Evolutionary conservation across 1,140 invertebrate species (phyloP).

Genomic region (Meloidogyne hapla): DNA sequence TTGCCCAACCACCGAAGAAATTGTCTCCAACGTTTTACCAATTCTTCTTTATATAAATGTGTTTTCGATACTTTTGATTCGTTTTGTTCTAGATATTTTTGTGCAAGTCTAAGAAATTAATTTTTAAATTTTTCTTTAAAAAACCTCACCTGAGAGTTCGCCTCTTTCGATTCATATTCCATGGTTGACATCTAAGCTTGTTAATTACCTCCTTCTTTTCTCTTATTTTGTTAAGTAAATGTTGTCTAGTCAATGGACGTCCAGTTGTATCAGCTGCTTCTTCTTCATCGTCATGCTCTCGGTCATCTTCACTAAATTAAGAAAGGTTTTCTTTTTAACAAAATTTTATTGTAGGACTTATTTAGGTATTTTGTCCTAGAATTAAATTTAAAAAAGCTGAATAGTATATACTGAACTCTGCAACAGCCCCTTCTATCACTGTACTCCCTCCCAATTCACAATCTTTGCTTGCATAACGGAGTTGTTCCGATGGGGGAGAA

Average conservation of each 20-base stretch:
- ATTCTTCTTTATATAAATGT: constrained; percentile 63
- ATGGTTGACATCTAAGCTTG: constrained; percentile 77
- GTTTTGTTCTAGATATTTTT: constrained; percentile 49
- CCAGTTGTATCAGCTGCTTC: constrained; percentile 17
- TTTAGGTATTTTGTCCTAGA: neutral
- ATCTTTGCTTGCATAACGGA: constrained; percentile 2
- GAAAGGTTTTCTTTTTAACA: neutral
- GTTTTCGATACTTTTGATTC: constrained; percentile 59
- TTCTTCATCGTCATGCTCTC: constrained; percentile 53
- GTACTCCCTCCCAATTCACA: constrained; percentile 2
- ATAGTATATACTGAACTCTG: neutral
- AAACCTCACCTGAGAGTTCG: constrained; percentile 71
- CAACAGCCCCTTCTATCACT: neutral
- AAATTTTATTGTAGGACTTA: constrained; percentile 9
- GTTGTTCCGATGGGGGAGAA: neutral
- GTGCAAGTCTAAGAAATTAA: constrained; percentile 48
- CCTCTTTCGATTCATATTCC: constrained; percentile 76
- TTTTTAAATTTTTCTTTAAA: neutral
- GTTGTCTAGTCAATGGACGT: constrained; percentile 70
- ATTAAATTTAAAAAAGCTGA: too few relatives aligned
- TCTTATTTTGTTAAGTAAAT: constrained; percentile 85
- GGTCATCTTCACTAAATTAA: constrained; percentile 38
- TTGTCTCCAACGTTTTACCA: constrained; percentile 73
- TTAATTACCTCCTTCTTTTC: constrained; percentile 88
- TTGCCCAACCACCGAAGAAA: constrained; percentile 70